Conservation (phyloP, 1,140 invertebrate genomes). For the Wasmannia auropunctata region DNA sequence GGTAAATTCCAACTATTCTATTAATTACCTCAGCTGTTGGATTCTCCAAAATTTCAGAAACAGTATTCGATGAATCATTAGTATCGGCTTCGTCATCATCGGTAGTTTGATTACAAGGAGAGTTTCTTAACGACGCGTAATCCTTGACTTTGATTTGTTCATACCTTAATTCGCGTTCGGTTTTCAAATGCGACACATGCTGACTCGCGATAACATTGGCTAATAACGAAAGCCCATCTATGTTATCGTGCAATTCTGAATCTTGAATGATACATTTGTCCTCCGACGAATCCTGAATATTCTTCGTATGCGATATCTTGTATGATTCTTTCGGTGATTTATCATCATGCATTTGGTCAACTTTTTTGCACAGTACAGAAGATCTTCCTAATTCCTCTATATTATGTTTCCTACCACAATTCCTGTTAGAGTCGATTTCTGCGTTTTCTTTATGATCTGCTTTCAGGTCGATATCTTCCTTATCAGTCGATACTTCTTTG, state of each 20-base stretch:
- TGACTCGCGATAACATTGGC: slow-evolving; percentile 77
- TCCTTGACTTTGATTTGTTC: slow-evolving; percentile 81
- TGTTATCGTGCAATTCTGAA: slow-evolving; percentile 75
- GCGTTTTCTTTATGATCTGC: background rate
- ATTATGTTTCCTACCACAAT: background rate
- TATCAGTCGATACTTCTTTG: too few species aligned
- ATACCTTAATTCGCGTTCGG: slow-evolving; percentile 34
- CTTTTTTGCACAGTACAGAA: slow-evolving; percentile 8
- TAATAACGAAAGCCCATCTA: slow-evolving; percentile 81
- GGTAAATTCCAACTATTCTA: slow-evolving; percentile 74
- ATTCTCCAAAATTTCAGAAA: slow-evolving; percentile 64
- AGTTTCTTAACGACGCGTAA: slow-evolving; percentile 69
- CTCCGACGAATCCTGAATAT: background rate
- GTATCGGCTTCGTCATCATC: slow-evolving; percentile 44
- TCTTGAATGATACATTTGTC: slow-evolving; percentile 64
- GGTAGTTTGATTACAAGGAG: slow-evolving; percentile 44
- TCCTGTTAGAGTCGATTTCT: slow-evolving; percentile 18
- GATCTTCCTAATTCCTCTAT: background rate
- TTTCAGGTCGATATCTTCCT: slow-evolving; percentile 23
- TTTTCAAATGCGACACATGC: slow-evolving; percentile 64
- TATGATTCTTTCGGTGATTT: background rate
- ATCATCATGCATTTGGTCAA: background rate
- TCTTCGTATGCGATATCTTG: slow-evolving; percentile 3
- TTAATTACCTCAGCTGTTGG: slow-evolving; percentile 65
- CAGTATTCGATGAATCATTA: slow-evolving; percentile 64